These are phyloP conservation scores for Stenodera caucasica DNA, from an alignment of 2,888 invertebrate genomes.

Conservation along the genomic window DNA sequence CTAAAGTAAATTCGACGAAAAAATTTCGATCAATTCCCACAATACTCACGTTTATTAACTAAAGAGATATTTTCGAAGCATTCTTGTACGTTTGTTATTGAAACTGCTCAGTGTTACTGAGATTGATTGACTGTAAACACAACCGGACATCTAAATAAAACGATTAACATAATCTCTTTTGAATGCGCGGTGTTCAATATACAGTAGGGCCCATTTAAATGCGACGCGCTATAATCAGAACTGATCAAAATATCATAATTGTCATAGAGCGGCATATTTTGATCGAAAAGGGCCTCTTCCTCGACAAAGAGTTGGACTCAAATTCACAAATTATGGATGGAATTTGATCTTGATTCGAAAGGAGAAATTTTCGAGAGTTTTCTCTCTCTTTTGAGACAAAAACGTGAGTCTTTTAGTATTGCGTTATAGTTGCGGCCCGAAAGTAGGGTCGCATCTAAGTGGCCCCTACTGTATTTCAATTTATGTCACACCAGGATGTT, in stretches of 20 bases:
- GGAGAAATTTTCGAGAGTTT: no score
- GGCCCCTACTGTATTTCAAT: neutral
- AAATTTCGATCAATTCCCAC: neutral
- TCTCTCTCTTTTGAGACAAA: no score
- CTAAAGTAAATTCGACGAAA: no score
- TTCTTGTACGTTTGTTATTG: neutral
- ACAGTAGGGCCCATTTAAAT: neutral
- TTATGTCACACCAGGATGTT: neutral
- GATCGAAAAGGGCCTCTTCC: no score
- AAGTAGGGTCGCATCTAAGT: neutral
- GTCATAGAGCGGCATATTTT: no score
- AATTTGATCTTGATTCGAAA: no score
- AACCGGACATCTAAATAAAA: constrained; percentile 24
- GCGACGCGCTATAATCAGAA: no score
- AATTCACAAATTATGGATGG: no score
- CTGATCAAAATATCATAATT: no score
- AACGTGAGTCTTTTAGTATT: no score
- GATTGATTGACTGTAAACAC: constrained; percentile 19
- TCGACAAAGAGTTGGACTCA: no score
- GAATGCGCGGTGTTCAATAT: constrained; percentile 11
- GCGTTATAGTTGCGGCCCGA: no score
- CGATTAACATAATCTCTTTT: constrained; percentile 23
- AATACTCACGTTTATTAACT: neutral
- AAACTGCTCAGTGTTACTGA: constrained; percentile 9
- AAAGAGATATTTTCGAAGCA: neutral